Base-by-base conservation (phyloP, 2,888 invertebrate species). In the Archaeoteleia sp. region DNA sequence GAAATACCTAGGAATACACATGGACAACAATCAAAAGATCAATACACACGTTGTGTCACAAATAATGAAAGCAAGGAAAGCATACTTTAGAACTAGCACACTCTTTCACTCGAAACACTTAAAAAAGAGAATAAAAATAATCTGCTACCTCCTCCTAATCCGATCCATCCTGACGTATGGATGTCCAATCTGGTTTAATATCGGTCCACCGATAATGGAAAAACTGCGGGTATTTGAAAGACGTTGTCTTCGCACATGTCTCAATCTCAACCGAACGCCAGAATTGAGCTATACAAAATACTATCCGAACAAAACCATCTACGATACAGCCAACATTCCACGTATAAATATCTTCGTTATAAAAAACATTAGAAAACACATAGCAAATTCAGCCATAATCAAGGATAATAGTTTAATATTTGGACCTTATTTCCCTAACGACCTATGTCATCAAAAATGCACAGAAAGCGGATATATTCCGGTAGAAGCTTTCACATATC, bases 1-100 rank as follows among this genome's bases (percentile, higher is more conserved):
- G 0, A 74, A 67, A 71, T 71, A 75, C 34, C 42, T 71, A 2
- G 71, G 70, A 0, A 20, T 74, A 2, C 2, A 66, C 2, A 7
- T 70, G 0, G 70, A 75, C 12, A 37, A 67, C 2, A 48, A 29
- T 12, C 12, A 73, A 0, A 58, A 39, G 5, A 60, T 49, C 13
- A 61, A 51, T 5, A 20, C 51, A 0, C 71, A 71, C 20, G 17
- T 69, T 0, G 34, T 55, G 6, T 65, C 14, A 0, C 60, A 67
- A 65, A 0, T 74, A 6, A 1, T 60, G 8, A 73, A 73, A 65
- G 68, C 70, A 1, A 63, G 61, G 61, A 67, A 60, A 5, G 62
- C 70, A 0, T 72, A 68, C n/a, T 43, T 35, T 1, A 29, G 17
- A 6, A 1, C 30, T 0, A 57, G 20, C 2, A 20, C 40, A 20